Evolutionary conservation across 2,797 vertebrate species (phyloP), one percentile per base, ranked within the genome.

Genomic region (Cirrhinus mrigala): DNA sequence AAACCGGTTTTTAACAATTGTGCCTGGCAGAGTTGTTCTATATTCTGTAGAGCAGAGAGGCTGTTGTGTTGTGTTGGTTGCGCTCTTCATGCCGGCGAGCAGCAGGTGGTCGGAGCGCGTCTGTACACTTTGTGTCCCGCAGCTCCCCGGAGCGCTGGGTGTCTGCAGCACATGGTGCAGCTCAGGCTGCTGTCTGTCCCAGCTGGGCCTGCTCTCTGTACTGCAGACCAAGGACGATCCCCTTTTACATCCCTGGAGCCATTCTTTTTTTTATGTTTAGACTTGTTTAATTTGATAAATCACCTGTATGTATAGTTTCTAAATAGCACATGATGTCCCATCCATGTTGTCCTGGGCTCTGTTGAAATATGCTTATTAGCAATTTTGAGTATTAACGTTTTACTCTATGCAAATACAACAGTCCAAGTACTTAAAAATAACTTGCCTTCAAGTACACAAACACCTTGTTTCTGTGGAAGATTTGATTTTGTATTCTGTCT

Each of bases 171-270:
- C 56, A 58, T 58, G 60, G 66, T 84, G 83, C 85, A 76, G 90
- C 79, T 93, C 93, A 7, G 90, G 81, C 89, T 90, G 85, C 92
- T 88, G 88, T 95, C 94, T 92, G 66, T 54, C 52, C 87, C 94
- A 95, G 92, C 93, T 95, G 94, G 73, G 73, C 52, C 33, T 70
- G 24, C 24, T 62, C 24, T 29, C 60, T 64, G 15, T 64, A 64
- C 24, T 52, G 50, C 15, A 52, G 16, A 18, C 50, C 50, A 40
- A 52, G n/a, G 29, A 62, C 14, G 50, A 20, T 20, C 4, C 7
- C 48, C 5, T n/a, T 52, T 37, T 50, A 10, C 20, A 3, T 48
- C 46, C 20, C 27, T 33, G 27, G 73, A 64, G 24, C 29, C 20
- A 46, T 12, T 76, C 4, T 18, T 50, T 29, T 62, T 27, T 24